These are phyloP conservation scores for Octomys mimax DNA, from an alignment of 2,797 vertebrate genomes.

Conservation along the genomic window DNA sequence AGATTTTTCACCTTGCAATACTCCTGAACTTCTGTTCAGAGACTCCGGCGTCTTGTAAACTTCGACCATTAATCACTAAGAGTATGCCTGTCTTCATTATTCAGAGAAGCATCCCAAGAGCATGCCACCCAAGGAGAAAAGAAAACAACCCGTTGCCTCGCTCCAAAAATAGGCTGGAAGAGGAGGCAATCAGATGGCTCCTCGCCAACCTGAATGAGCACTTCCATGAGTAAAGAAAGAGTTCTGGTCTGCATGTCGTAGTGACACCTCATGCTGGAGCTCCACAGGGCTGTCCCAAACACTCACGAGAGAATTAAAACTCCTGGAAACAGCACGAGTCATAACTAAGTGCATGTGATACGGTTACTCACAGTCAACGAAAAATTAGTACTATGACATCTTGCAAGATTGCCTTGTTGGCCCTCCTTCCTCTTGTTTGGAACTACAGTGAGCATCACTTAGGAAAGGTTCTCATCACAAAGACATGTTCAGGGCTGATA, in stretches of 20 bases:
- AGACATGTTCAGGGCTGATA: neutral
- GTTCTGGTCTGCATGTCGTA: rapidly evolving
- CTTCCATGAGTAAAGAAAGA: neutral
- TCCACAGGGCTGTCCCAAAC: neutral
- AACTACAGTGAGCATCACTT: neutral
- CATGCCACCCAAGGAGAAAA: neutral
- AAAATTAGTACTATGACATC: neutral
- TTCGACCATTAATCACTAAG: neutral
- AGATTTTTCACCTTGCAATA: conserved; percentile 58
- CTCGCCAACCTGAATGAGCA: neutral
- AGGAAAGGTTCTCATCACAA: conserved; percentile 1
- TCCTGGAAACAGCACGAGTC: neutral
- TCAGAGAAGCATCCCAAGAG: neutral
- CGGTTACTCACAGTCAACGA: neutral
- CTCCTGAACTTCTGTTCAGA: neutral
- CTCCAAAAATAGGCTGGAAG: conserved; percentile 38
- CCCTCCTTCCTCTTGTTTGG: neutral
- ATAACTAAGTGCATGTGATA: neutral
- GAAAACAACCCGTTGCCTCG: neutral
- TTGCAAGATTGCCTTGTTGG: neutral
- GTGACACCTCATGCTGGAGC: neutral
- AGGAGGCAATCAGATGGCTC: neutral
- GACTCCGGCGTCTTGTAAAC: neutral
- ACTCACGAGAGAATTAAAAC: neutral
- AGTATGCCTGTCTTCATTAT: neutral